Conservation (phyloP, 2,888 invertebrate species). For the Cantharis rustica region DNA sequence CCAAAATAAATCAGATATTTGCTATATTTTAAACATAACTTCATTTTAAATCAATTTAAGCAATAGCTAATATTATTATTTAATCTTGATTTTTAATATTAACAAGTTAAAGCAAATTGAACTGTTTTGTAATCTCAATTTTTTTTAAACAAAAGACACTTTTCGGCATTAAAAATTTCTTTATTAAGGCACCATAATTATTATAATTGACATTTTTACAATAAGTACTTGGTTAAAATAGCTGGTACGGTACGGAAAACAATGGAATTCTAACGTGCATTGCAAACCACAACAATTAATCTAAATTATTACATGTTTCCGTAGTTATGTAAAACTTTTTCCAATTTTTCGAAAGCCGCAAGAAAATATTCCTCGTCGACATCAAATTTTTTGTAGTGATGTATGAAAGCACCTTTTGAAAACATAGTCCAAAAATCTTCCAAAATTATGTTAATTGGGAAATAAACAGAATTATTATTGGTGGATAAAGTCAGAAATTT, state of each 20-base stretch:
- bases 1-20: background rate
- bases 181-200: background rate
- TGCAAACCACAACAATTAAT: background rate
- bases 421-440: slow-evolving; percentile 59
- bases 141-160: background rate
- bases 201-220: background rate
- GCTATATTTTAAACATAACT: background rate
- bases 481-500: slow-evolving; percentile 56
- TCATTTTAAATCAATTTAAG: background rate
- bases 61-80: too few relatives aligned
- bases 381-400: slow-evolving; percentile 59
- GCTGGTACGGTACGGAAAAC: too few relatives aligned
- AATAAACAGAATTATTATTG: slow-evolving; percentile 55
- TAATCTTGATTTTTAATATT: background rate
- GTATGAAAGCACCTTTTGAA: slow-evolving; percentile 57
- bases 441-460: slow-evolving; percentile 52
- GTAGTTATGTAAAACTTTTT: slow-evolving; percentile 57
- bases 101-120: background rate
- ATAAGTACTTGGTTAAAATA: background rate
- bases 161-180: background rate
- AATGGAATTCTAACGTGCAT: background rate
- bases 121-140: background rate
- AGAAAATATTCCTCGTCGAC: slow-evolving; percentile 58
- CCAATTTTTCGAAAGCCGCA: slow-evolving; percentile 57
- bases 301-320: slow-evolving; percentile 43